Evolutionary conservation across 2,888 invertebrate genomes (phyloP).

Genomic region (Heliconius ismenius): DNA sequence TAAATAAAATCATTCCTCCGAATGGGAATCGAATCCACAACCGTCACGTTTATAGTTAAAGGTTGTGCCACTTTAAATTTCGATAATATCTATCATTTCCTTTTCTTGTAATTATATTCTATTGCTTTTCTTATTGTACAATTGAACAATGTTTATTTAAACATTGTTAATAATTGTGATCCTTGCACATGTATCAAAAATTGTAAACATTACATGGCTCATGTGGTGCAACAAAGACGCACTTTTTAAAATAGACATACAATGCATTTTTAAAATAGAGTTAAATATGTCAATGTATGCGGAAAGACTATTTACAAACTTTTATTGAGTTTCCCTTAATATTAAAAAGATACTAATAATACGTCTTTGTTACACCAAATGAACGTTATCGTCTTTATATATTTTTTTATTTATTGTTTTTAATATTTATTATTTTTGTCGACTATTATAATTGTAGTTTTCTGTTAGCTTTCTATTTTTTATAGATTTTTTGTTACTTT

Average conservation of each 20-base stretch:
- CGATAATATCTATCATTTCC: not conserved
- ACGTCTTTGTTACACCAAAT: not conserved
- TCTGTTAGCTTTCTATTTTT: not conserved
- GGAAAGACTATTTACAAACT: not conserved
- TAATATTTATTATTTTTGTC: not conserved
- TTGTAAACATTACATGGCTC: not conserved
- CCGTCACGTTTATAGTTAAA: not conserved
- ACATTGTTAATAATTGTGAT: slow-evolving; percentile 39
- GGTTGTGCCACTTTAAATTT: not conserved
- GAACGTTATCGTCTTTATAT: not conserved
- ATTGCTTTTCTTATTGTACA: slow-evolving; percentile 23
- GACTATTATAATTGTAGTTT: not conserved
- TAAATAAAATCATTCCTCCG: not conserved
- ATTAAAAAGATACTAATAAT: no score
- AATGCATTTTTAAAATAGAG: not conserved
- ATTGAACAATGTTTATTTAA: slow-evolving; percentile 37
- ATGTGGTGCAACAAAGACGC: not conserved
- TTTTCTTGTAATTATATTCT: not conserved
- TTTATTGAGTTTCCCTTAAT: not conserved
- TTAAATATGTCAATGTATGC: not conserved
- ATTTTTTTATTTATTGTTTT: not conserved
- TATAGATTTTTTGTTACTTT: not conserved
- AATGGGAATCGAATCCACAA: not conserved
- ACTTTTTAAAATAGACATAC: not conserved
- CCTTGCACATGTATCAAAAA: slow-evolving; percentile 24